These are phyloP conservation scores for Ochropleura leucogaster DNA, from an alignment of 2,888 invertebrate species.

Conservation along the genomic window DNA sequence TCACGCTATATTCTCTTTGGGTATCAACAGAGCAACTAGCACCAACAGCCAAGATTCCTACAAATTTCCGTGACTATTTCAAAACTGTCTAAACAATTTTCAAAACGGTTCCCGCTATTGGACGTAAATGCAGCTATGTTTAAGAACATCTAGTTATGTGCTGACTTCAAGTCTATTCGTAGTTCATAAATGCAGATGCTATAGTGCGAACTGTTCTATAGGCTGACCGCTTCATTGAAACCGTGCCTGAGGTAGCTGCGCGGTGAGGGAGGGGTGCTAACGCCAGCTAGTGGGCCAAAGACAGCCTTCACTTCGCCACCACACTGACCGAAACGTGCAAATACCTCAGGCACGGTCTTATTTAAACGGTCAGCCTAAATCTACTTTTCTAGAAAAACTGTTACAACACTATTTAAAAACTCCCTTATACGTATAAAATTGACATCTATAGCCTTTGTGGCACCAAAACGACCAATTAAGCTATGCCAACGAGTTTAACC, in stretches of 20 bases:
- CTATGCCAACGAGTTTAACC: too few species aligned
- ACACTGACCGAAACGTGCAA: too few species aligned
- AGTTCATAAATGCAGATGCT: constrained; percentile 44
- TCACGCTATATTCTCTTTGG: constrained; percentile 13
- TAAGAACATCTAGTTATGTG: constrained; percentile 43
- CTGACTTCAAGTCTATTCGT: constrained; percentile 48
- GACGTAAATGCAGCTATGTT: constrained; percentile 38
- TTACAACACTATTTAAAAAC: constrained; percentile 12
- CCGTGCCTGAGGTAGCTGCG: too few species aligned
- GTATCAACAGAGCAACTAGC: constrained; percentile 31
- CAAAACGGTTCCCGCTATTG: constrained; percentile 2
- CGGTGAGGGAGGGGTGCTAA: too few species aligned
- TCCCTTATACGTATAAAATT: constrained; percentile 30
- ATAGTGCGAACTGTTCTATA: constrained; percentile 32
- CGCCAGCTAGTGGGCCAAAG: too few species aligned
- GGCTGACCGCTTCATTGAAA: too few species aligned
- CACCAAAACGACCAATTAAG: too few species aligned
- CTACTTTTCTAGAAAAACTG: constrained; percentile 41
- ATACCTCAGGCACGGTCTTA: too few species aligned
- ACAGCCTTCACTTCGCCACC: too few species aligned
- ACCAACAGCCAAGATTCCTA: constrained; percentile 38
- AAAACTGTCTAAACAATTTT: constrained; percentile 19
- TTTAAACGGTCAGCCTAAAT: not conserved
- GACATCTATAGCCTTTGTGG: not conserved
- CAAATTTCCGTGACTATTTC: constrained; percentile 6